Conservation (phyloP, 2,888 invertebrate genomes). For the Atethmia centrago region DNA sequence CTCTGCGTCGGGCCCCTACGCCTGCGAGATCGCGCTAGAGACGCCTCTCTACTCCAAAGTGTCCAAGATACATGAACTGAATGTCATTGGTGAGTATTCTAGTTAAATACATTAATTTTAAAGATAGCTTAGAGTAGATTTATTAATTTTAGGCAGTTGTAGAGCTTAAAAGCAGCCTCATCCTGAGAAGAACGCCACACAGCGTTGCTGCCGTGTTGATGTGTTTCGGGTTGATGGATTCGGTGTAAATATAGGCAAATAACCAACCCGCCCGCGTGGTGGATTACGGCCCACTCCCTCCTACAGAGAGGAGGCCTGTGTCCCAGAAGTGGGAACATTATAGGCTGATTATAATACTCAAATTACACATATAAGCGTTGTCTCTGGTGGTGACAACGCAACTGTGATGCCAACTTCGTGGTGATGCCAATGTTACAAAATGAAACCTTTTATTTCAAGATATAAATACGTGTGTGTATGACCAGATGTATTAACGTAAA, state of each 20-base stretch:
- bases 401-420: not conserved
- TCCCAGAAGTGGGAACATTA: too few relatives aligned
- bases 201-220: not conserved
- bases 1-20: conserved; percentile 94
- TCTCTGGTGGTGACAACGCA: not conserved
- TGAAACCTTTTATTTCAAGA: too few relatives aligned
- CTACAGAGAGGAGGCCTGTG: too few relatives aligned
- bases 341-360: too few relatives aligned
- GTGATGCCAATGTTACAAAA: not conserved
- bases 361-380: not conserved
- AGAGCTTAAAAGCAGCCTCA: not conserved
- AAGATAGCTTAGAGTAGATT: not conserved
- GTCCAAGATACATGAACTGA: conserved; percentile 94
- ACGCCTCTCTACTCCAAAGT: conserved; percentile 95
- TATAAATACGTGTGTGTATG: too few relatives aligned
- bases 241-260: not conserved
- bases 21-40: conserved; percentile 95
- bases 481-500: too few relatives aligned
- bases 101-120: not conserved
- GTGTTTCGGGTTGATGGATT: too few relatives aligned
- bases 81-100: conserved; percentile 92
- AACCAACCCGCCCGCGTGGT: too few relatives aligned
- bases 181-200: not conserved
- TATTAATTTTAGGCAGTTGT: not conserved
- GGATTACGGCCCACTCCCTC: too few relatives aligned